phyloP scores from a whole-genome alignment of 1,140 invertebrate genomes.

The Drosophila funebris region DNA sequence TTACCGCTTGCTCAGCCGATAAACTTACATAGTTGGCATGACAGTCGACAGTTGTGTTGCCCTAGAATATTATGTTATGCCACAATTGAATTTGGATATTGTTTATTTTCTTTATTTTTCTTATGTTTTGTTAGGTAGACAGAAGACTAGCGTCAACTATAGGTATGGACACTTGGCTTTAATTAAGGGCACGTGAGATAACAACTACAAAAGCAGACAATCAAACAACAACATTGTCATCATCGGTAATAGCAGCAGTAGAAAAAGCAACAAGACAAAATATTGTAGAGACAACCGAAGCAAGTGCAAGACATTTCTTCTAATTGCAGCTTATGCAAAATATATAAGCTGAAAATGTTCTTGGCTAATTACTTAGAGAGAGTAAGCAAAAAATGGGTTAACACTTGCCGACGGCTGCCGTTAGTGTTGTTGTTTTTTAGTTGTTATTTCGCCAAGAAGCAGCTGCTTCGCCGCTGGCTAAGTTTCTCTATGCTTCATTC shows the following conservation, averaged over 20 bases:
- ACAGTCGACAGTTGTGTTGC: conserved; percentile 51
- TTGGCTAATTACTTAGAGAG: conserved; percentile 70
- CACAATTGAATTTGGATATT: conserved; percentile 76
- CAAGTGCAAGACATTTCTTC: conserved; percentile 27
- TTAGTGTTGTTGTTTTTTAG: conserved; percentile 24
- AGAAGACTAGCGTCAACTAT: background rate
- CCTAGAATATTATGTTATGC: conserved; percentile 66
- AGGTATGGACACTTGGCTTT: conserved; percentile 50
- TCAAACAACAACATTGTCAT: background rate
- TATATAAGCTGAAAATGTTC: conserved; percentile 65
- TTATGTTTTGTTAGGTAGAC: background rate
- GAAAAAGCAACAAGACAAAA: conserved; percentile 3
- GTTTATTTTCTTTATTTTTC: conserved; percentile 47
- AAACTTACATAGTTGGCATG: conserved; percentile 44
- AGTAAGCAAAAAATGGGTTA: conserved; percentile 67
- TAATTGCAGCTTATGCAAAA: conserved; percentile 53
- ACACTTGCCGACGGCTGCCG: conserved; percentile 57
- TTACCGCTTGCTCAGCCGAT: conserved; percentile 22
- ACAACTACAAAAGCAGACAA: conserved; percentile 3
- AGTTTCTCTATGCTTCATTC: conserved; percentile 36
- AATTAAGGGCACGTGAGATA: conserved; percentile 29
- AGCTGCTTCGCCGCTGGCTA: conserved; percentile 49
- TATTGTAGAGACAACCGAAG: background rate
- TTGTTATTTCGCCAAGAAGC: conserved; percentile 32
- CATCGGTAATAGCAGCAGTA: background rate